Conservation (phyloP, 2,888 invertebrate species). For the Nebria brevicollis region DNA sequence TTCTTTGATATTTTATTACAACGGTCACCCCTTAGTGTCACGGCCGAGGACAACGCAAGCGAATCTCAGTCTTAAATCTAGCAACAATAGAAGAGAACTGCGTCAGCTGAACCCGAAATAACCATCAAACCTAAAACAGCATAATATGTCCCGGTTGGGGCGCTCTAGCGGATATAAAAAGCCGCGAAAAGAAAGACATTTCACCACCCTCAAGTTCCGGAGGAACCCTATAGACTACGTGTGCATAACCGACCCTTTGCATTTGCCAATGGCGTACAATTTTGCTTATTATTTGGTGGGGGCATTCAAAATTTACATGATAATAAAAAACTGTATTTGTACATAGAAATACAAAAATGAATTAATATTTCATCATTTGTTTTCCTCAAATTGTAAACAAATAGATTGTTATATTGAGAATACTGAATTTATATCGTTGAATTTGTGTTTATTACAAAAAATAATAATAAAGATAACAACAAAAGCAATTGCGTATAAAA, state of each 20-base stretch:
- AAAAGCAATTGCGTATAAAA: no score
- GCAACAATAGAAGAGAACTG: conserved; percentile 31
- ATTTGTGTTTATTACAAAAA: no score
- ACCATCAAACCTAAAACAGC: conserved; percentile 53
- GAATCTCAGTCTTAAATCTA: conserved; percentile 51
- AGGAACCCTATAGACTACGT: conserved; percentile 50
- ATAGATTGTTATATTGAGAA: no score
- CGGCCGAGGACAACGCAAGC: conserved; percentile 48
- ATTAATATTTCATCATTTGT: no score
- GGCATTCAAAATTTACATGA: no score
- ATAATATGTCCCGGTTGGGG: conserved; percentile 53
- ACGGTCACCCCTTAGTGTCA: conserved; percentile 50
- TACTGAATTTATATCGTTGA: no score
- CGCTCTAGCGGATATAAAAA: conserved; percentile 56
- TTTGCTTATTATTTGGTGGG: no score
- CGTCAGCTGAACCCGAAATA: conserved; percentile 48
- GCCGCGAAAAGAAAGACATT: conserved; percentile 60
- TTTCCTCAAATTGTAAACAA: no score
- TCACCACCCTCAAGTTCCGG: conserved; percentile 54
- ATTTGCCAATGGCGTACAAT: conserved; percentile 51
- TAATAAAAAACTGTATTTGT: no score
- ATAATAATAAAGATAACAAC: no score
- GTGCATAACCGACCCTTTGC: conserved; percentile 56
- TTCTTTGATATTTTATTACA: conserved; percentile 53
- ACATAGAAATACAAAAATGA: no score